Evolutionary conservation across 2,113 vertebrate species (phyloP), one percentile per base, ranked within the genome.

Genomic region (Oryzias melastigma): DNA sequence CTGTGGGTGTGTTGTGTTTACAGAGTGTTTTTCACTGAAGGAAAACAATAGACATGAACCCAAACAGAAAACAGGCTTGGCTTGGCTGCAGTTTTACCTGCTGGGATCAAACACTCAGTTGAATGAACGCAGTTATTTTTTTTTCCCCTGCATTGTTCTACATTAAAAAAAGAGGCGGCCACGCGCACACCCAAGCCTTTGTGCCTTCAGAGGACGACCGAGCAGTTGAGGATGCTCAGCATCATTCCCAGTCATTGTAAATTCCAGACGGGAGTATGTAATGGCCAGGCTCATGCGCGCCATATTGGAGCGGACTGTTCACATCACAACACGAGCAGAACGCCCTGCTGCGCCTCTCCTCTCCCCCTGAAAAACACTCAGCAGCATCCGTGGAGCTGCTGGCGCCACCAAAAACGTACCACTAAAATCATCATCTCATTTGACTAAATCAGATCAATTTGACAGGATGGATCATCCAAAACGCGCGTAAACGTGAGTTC

Each of bases 231-330:
- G 78, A 70, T 59, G 75, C 46, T 57, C 35, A 8, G 24, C 16
- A 46, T 57, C 53, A 46, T 51, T 69, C 57, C 45, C 40, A 48
- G 25, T 19, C 74, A 1, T 67, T 56, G 65, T 47, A 43, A 79
- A 89, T 88, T 84, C 86, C 83, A 85, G 66, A 74, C 81, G 68
- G 64, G 63, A 82, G 78, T 83, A 81, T 85, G 86, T 87, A 66
- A 88, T 83, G 69, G 77, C 75, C 66, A n/a, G 16, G 78, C 82
- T 82, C 82, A 62, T 43, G 80, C 56, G 82, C 86, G 88, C 88
- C 88, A 90, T 90, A 76, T 88, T 90, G 81, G 80, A 86, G 77
- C 80, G 70, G 70, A 51, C 75, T 49, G 80, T 83, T 84, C 84
- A 71, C 80, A 85, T 88, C 86, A 82, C 84, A 86, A 76, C 85